Percentiles rank a stretch among this genome's conserved stretches.
These are phyloP conservation scores for Unio delphinus DNA, from an alignment of 2,888 invertebrate genomes.

Conservation along the genomic window DNA sequence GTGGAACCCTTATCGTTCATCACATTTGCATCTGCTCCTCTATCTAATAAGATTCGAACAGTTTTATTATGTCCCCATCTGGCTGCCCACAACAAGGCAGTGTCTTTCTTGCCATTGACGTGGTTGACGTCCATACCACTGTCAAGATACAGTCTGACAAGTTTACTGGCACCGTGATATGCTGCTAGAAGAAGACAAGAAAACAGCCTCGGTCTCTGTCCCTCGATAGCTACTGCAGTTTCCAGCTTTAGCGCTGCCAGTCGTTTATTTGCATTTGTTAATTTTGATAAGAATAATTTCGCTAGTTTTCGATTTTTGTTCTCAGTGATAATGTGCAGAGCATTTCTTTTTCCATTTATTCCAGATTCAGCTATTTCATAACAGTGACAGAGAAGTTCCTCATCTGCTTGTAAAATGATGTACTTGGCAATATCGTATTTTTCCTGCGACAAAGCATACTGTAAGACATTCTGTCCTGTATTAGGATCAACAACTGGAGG, in stretches of 20 bases:
- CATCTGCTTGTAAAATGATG: conserved; percentile 10
- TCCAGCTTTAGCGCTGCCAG: conserved; percentile 25
- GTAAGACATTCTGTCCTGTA: conserved; percentile 22
- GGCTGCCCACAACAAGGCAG: conserved; percentile 65
- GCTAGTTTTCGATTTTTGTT: conserved; percentile 41
- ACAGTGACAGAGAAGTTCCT: conserved; percentile 25
- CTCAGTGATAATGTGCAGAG: conserved; percentile 55
- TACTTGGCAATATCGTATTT: conserved; percentile 14
- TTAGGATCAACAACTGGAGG: conserved; percentile 1
- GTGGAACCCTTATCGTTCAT: conserved; percentile 67
- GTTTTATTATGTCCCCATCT: conserved; percentile 52
- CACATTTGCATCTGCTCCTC: conserved; percentile 46
- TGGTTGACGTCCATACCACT: conserved; percentile 47
- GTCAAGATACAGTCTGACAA: conserved; percentile 49
- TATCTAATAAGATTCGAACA: conserved; percentile 33
- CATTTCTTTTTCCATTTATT: conserved; percentile 42
- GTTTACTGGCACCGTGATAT: conserved; percentile 38
- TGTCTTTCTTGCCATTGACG: conserved; percentile 61
- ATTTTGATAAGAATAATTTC: conserved; percentile 14
- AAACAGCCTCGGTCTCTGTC: conserved; percentile 61
- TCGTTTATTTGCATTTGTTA: conserved; percentile 2
- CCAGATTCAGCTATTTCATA: conserved; percentile 21
- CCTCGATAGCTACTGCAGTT: conserved; percentile 54
- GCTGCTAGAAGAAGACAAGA: conserved; percentile 54
- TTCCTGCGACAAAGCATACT: conserved; percentile 17